Evolutionary conservation across 2,113 vertebrate genomes (phyloP).

Genomic region (Camarhynchus parvulus): DNA sequence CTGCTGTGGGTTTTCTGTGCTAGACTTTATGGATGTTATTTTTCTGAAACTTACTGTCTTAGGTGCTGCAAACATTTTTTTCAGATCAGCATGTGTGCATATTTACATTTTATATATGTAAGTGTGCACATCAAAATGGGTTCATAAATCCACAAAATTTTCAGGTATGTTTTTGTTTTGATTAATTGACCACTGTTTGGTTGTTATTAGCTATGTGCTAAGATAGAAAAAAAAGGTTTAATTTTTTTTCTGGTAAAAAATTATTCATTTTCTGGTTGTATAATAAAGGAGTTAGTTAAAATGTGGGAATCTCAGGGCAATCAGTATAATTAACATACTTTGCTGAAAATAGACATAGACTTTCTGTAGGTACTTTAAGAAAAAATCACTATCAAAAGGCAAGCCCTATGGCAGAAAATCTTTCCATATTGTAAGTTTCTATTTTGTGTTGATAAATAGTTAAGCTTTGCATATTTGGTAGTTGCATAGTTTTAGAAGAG

Average conservation of each 20-base stretch:
- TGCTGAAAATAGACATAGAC: conserved; percentile 10
- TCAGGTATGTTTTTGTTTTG: not conserved
- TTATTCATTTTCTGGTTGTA: not conserved
- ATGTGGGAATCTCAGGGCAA: not conserved
- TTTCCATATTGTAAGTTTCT: not conserved
- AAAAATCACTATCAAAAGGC: not conserved
- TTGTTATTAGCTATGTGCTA: not conserved
- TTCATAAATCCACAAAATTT: not conserved
- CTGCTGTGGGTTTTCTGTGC: not conserved
- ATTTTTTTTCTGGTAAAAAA: not conserved
- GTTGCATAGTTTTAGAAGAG: not conserved
- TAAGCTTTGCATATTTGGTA: not conserved
- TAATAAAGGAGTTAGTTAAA: conserved; percentile 19
- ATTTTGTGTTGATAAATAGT: conserved; percentile 9
- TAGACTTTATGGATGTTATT: not conserved
- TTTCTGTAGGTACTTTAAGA: conserved; percentile 1
- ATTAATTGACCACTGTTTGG: not conserved
- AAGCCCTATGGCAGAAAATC: not conserved
- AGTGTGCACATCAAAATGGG: not conserved
- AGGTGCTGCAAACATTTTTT: not conserved
- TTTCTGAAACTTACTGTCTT: not conserved
- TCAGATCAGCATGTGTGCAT: not conserved
- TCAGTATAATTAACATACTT: not conserved
- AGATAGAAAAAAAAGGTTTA: not conserved
- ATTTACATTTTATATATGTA: not conserved